Percentiles rank a stretch among this genome's conserved stretches.
Conservation (phyloP, 2,888 invertebrate genomes). For the Tinea semifulvella region DNA sequence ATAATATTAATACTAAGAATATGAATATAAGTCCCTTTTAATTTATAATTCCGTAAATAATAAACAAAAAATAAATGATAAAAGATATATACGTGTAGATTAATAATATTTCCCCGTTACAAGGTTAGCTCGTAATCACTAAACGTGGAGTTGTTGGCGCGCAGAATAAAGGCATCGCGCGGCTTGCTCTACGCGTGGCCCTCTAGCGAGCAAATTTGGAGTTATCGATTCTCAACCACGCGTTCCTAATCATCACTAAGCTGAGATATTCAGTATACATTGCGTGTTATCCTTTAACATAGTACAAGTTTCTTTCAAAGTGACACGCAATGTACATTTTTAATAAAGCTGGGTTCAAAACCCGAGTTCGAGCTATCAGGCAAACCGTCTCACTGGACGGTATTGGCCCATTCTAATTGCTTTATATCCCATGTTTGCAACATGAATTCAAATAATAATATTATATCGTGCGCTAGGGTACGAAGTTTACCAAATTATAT, state of each 20-base stretch:
- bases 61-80: too few relatives aligned
- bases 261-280: too few relatives aligned
- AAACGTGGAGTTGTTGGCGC: slow-evolving; percentile 63
- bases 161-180: slow-evolving; percentile 32
- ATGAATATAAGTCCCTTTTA: too few relatives aligned
- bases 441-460: slow-evolving; percentile 66
- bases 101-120: neutral
- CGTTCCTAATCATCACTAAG: too few relatives aligned
- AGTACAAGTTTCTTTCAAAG: too few relatives aligned
- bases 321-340: too few relatives aligned
- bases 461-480: slow-evolving; percentile 51
- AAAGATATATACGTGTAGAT: too few relatives aligned
- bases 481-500: slow-evolving; percentile 40
- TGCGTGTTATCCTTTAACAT: too few relatives aligned
- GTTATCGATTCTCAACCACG: slow-evolving; percentile 57
- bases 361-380: too few relatives aligned
- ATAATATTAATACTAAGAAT: too few relatives aligned
- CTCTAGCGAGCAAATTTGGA: slow-evolving; percentile 64
- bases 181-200: slow-evolving; percentile 41
- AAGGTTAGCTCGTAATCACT: slow-evolving; percentile 32
- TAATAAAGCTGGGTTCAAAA: too few relatives aligned
- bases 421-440: slow-evolving; percentile 60
- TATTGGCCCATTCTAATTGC: slow-evolving; percentile 61
- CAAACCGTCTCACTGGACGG: slow-evolving; percentile 37
- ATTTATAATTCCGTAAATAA: too few relatives aligned